These are phyloP conservation scores for Urocynchramus pylzowi DNA, from an alignment of 2,113 vertebrate genomes.

Conservation along the genomic window DNA sequence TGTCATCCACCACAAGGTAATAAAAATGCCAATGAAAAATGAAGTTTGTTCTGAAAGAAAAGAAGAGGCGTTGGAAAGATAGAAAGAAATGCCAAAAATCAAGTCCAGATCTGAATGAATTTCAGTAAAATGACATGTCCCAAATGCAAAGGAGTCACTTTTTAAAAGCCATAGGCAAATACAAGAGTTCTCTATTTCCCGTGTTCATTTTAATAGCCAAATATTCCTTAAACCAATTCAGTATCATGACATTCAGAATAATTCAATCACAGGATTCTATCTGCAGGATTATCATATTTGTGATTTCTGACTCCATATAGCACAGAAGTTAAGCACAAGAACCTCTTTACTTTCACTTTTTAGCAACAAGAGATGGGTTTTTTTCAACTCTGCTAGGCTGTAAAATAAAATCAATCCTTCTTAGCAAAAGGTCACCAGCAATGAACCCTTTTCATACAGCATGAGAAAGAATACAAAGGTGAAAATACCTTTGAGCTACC, in stretches of 20 bases:
- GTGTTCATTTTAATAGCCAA: not conserved
- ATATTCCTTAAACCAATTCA: not conserved
- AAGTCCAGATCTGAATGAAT: not conserved
- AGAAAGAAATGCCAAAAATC: not conserved
- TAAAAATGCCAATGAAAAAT: conserved; percentile 83
- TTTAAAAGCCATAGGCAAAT: not conserved
- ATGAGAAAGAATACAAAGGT: not conserved
- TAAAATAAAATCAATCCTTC: not conserved
- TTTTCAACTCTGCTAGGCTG: not conserved
- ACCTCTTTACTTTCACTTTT: not conserved
- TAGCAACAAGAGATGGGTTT: not conserved
- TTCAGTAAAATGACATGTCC: not conserved
- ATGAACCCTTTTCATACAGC: not conserved
- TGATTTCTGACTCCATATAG: not conserved
- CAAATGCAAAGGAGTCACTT: not conserved
- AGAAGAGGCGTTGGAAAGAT: not conserved
- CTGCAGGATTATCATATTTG: not conserved
- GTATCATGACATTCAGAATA: not conserved
- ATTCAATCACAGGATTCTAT: not conserved
- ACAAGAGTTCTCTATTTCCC: not conserved
- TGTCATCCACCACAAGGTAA: conserved; percentile 75
- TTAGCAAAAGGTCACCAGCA: not conserved
- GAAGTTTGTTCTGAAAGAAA: conserved; percentile 81
- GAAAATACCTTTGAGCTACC: not conserved
- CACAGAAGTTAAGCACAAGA: not conserved